Evolutionary conservation across 2,797 vertebrate genomes (phyloP).

Genomic region (Arnoldichthys spilopterus): DNA sequence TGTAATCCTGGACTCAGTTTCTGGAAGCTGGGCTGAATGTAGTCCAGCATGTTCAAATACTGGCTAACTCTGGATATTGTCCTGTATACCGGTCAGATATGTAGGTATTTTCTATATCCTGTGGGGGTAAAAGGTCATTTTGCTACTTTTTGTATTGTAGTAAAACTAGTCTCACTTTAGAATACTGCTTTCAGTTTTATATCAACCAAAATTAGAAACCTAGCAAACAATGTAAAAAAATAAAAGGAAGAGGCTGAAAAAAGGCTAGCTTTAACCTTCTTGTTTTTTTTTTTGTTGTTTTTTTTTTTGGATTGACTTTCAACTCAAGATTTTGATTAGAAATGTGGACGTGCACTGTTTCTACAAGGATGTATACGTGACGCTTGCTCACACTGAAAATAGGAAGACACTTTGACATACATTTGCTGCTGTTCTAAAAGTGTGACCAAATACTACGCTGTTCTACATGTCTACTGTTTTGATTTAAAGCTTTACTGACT

Average conservation of each 20-base stretch:
- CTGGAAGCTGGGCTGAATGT: constrained; percentile 45
- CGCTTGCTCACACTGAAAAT: constrained; percentile 28
- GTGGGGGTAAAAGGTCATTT: constrained; percentile 63
- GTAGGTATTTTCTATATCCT: constrained; percentile 61
- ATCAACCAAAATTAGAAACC: constrained; percentile 54
- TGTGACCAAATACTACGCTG: constrained; percentile 79
- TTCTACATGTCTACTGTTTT: constrained; percentile 63
- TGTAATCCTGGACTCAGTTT: constrained; percentile 37
- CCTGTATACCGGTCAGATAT: constrained; percentile 46
- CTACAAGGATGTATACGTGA: constrained; percentile 16
- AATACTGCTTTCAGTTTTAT: constrained; percentile 67
- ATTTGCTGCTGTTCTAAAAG: constrained; percentile 60
- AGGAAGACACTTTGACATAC: constrained; percentile 60
- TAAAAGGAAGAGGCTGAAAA: constrained; percentile 62
- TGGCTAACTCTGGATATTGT: constrained; percentile 46
- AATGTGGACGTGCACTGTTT: constrained; percentile 49
- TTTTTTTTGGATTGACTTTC: constrained; percentile 19
- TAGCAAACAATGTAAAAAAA: constrained; percentile 56
- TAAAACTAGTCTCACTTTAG: constrained; percentile 68
- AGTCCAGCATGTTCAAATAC: constrained; percentile 17
- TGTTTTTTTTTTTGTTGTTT: constrained; percentile 38
- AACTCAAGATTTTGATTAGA: constrained; percentile 11
- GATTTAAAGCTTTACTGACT: constrained; percentile 63
- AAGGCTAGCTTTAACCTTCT: constrained; percentile 71
- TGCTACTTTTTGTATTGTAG: constrained; percentile 79